Evolutionary conservation across 2,113 vertebrate genomes (phyloP).

Genomic region (Saccopteryx leptura): DNA sequence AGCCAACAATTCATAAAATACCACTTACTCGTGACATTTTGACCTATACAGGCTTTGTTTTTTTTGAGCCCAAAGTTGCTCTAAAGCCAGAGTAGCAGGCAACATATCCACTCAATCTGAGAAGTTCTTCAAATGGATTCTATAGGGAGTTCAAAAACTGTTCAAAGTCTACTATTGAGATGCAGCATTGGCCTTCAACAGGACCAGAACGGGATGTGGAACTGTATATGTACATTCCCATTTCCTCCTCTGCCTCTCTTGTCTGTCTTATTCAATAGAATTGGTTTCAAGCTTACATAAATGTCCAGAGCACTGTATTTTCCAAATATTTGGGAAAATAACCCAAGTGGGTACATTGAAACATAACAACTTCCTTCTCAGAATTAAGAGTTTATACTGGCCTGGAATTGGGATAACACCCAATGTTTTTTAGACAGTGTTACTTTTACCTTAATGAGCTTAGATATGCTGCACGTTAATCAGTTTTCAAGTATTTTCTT

Average conservation of each 20-base stretch:
- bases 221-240: neutral
- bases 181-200: too few species aligned
- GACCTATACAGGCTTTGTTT: neutral
- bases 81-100: neutral
- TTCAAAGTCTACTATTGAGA: neutral
- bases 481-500: neutral
- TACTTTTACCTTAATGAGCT: neutral
- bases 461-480: neutral
- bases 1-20: neutral
- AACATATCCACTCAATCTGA: neutral
- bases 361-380: neutral
- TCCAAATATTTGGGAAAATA: neutral
- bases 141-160: neutral
- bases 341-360: neutral
- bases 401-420: neutral
- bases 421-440: neutral
- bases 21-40: neutral
- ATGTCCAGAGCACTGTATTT: neutral
- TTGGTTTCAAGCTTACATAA: neutral
- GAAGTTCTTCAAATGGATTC: neutral
- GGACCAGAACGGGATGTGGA: neutral
- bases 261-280: neutral
- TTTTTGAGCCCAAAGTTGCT: neutral
- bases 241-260: neutral
- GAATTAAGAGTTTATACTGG: neutral